phyloP scores from a whole-genome alignment of 2,888 invertebrate genomes.

The Troilus luridus region DNA sequence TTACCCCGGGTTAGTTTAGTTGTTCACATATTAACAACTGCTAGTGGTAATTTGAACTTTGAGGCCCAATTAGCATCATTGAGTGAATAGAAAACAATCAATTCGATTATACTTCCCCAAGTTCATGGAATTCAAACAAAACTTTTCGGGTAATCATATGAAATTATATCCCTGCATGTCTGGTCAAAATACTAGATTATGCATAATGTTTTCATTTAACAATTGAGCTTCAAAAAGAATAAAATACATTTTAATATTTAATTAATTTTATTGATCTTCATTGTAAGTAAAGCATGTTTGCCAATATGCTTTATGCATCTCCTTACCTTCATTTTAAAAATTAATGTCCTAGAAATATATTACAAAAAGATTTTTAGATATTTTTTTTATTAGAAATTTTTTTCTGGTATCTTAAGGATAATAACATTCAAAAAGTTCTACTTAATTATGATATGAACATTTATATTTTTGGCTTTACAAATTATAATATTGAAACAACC shows the following conservation, averaged over 20 bases:
- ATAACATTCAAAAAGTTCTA: too few species aligned
- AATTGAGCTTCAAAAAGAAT: not conserved
- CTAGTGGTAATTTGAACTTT: not conserved
- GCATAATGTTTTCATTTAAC: not conserved
- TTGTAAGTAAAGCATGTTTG: not conserved
- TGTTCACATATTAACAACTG: slow-evolving; percentile 2
- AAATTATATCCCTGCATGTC: not conserved
- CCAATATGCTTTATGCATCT: not conserved
- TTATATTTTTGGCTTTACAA: too few species aligned
- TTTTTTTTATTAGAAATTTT: too few species aligned
- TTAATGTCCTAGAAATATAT: too few species aligned
- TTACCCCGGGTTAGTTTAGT: not conserved
- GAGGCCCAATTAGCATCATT: not conserved
- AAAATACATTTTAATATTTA: not conserved
- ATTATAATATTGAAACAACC: too few species aligned
- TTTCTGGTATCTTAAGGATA: too few species aligned
- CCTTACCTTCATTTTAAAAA: not conserved
- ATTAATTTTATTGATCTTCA: not conserved
- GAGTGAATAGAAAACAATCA: not conserved
- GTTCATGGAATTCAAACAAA: slow-evolving; percentile 3
- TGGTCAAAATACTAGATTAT: not conserved
- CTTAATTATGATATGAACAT: too few species aligned
- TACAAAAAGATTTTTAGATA: too few species aligned
- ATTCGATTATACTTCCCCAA: not conserved
- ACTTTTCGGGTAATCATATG: not conserved